Conservation (phyloP, 2,888 invertebrate genomes). For the Ganaspis brasiliensis region DNA sequence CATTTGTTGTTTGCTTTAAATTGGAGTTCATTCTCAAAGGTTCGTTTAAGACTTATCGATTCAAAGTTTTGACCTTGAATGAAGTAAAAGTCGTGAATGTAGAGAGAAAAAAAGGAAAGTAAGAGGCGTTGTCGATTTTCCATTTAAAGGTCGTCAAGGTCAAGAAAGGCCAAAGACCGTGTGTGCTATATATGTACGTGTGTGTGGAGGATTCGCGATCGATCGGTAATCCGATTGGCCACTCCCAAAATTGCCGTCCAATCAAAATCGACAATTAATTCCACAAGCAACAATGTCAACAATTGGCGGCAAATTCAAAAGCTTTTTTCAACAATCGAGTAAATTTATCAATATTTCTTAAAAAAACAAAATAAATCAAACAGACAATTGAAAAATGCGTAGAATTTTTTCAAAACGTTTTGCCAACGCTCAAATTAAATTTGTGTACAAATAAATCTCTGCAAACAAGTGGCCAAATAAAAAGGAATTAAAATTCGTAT, state of each 20-base stretch:
- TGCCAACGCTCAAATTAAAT: too few relatives aligned
- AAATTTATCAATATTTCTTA: too few relatives aligned
- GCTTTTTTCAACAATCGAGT: neutral
- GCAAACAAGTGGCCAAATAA: too few relatives aligned
- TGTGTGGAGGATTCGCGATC: neutral
- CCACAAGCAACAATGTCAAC: neutral
- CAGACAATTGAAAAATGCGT: too few relatives aligned
- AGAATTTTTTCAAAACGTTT: too few relatives aligned
- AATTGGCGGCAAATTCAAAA: neutral
- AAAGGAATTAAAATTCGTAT: too few relatives aligned
- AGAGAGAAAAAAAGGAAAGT: slow-evolving; percentile 18
- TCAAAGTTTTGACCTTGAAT: slow-evolving; percentile 7
- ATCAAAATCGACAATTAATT: neutral
- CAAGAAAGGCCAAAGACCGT: slow-evolving; percentile 14
- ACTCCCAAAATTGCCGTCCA: neutral
- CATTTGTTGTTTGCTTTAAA: too few relatives aligned
- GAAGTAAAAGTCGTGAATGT: neutral
- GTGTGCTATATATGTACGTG: neutral
- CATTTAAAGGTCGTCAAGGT: slow-evolving; percentile 20
- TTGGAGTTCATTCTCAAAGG: too few relatives aligned
- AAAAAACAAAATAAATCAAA: neutral
- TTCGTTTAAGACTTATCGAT: neutral
- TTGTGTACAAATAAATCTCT: too few relatives aligned
- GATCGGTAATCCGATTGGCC: slow-evolving; percentile 4
- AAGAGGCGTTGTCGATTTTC: slow-evolving; percentile 15